Conservation (phyloP, 2,888 invertebrate species). For the Amorpha juglandis region DNA sequence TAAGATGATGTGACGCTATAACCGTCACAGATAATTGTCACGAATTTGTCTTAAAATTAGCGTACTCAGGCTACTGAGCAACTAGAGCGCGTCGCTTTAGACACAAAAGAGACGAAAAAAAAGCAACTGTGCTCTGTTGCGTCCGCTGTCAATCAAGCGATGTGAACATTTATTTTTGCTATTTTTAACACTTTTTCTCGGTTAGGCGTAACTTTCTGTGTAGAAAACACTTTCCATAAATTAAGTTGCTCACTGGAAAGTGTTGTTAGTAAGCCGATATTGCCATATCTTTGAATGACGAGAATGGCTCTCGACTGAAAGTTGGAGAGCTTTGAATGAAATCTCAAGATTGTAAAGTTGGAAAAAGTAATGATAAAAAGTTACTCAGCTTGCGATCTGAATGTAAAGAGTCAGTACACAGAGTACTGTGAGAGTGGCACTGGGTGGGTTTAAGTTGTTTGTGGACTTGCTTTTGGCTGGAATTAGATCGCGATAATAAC, state of each 20-base stretch:
- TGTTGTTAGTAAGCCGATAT: constrained; percentile 27
- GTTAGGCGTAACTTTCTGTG: constrained; percentile 51
- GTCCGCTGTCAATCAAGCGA: constrained; percentile 53
- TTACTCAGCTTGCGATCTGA: not conserved
- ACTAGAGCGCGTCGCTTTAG: constrained; percentile 59
- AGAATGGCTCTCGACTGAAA: not conserved
- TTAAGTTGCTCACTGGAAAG: constrained; percentile 50
- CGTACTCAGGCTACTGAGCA: constrained; percentile 50
- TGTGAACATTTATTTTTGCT: constrained; percentile 51
- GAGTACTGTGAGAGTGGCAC: not conserved
- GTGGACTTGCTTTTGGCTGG: not conserved
- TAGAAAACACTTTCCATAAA: constrained; percentile 62
- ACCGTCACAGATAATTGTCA: constrained; percentile 52
- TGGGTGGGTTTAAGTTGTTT: not conserved
- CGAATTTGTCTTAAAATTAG: constrained; percentile 57
- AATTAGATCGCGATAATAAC: not conserved
- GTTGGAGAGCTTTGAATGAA: not conserved
- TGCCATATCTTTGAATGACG: constrained; percentile 19
- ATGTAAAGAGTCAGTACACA: not conserved
- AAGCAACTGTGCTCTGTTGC: constrained; percentile 49
- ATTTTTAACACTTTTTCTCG: constrained; percentile 52
- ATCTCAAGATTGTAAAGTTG: not conserved
- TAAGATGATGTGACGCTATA: constrained; percentile 39
- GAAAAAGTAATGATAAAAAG: constrained; percentile 4
- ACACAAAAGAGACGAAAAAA: constrained; percentile 48